These are phyloP conservation scores for Oreotragus oreotragus DNA, from an alignment of 2,113 vertebrate genomes.

Conservation along the genomic window DNA sequence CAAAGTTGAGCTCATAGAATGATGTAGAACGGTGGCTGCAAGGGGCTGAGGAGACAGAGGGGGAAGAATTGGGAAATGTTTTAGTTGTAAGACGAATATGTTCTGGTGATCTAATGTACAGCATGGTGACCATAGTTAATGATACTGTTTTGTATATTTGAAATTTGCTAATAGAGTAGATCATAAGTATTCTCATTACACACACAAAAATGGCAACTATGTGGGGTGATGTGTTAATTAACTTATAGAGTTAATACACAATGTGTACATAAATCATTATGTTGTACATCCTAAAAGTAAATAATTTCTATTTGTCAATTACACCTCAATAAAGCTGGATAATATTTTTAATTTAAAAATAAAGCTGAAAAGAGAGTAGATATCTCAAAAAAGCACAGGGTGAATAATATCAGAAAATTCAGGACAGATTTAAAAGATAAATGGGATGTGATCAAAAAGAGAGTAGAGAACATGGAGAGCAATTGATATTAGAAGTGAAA, in stretches of 20 bases:
- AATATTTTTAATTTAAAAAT: background rate
- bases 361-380: background rate
- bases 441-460: background rate
- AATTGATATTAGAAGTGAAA: background rate
- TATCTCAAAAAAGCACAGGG: background rate
- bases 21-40: background rate
- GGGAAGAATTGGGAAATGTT: background rate
- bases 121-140: background rate
- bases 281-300: background rate
- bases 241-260: background rate
- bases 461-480: background rate
- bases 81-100: background rate
- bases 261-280: background rate
- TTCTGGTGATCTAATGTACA: background rate
- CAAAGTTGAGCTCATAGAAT: background rate
- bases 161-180: background rate
- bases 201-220: background rate
- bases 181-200: background rate
- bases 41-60: too few relatives aligned
- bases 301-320: background rate
- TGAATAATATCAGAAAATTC: background rate
- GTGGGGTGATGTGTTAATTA: background rate
- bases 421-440: background rate
- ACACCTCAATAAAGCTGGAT: background rate
- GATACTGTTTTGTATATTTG: background rate